Evolutionary conservation across 1,140 invertebrate species (phyloP).

Genomic region (Neotoxoptera formosana): DNA sequence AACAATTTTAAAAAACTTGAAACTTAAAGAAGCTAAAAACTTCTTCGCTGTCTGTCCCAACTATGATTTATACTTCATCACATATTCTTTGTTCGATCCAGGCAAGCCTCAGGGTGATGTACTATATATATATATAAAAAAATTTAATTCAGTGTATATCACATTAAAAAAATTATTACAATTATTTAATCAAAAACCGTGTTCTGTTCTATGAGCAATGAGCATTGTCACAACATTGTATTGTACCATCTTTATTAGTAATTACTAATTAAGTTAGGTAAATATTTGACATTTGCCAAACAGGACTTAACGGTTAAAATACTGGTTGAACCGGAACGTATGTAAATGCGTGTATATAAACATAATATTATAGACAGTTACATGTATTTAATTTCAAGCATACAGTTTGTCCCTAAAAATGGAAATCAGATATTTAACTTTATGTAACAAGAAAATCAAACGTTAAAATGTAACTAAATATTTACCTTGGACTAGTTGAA

Average conservation of each 20-base stretch:
- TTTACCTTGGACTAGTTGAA: not conserved
- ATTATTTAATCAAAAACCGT: not conserved
- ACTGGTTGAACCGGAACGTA: slow-evolving; percentile 29
- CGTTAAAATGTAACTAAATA: not conserved
- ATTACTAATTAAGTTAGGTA: not conserved
- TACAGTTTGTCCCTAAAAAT: not conserved
- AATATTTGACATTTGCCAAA: not conserved
- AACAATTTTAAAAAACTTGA: not conserved
- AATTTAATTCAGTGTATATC: not conserved
- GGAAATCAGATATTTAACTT: not conserved
- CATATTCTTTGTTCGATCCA: not conserved
- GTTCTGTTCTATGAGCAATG: not conserved
- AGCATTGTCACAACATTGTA: not conserved
- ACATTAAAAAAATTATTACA: not conserved
- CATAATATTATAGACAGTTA: not conserved
- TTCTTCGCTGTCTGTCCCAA: not conserved
- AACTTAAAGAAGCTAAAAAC: too few relatives aligned
- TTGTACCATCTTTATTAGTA: not conserved
- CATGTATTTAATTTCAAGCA: not conserved
- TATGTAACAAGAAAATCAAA: not conserved
- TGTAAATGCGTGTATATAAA: not conserved
- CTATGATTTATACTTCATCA: not conserved
- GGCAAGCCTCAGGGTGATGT: not conserved
- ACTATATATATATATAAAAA: not conserved
- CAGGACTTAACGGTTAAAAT: not conserved